phyloP scores from a whole-genome alignment of 2,113 vertebrate genomes.

The Pantherophis guttatus region DNA sequence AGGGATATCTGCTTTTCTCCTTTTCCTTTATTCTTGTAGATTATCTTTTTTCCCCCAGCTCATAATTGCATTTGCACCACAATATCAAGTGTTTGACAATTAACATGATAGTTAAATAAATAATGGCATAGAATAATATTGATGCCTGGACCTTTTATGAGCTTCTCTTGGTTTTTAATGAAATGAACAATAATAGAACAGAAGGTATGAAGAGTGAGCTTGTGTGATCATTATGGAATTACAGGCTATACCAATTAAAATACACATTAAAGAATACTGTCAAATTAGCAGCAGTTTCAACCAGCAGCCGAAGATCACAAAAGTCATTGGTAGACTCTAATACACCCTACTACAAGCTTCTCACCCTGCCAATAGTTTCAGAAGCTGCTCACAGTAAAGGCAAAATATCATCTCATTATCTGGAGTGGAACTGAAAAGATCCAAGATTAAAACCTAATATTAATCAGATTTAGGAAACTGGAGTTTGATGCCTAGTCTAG shows the following conservation, averaged over 20 bases:
- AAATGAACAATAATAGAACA: constrained; percentile 44
- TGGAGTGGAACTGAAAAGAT: constrained; percentile 1
- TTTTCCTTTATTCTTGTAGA: neutral
- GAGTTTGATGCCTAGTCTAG: neutral
- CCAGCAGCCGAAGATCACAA: constrained; percentile 4
- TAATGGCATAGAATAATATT: constrained; percentile 18
- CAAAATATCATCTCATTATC: constrained; percentile 13
- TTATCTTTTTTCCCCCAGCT: neutral
- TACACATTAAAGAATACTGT: constrained; percentile 1
- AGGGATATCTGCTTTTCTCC: neutral
- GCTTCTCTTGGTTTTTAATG: constrained; percentile 42
- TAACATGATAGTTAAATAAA: constrained; percentile 17
- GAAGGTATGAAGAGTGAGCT: neutral
- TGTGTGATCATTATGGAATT: neutral
- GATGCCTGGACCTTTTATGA: constrained; percentile 15
- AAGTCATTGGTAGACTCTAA: neutral
- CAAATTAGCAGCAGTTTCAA: neutral
- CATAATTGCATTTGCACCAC: neutral
- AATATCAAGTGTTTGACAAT: neutral
- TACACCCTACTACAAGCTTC: neutral
- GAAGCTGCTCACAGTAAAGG: constrained; percentile 9
- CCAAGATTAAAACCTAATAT: neutral
- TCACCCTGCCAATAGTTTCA: constrained; percentile 6
- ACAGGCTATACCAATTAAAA: neutral
- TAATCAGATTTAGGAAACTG: neutral